phyloP scores from a whole-genome alignment of 2,113 vertebrate genomes.

The Myxocyprinus asiaticus region DNA sequence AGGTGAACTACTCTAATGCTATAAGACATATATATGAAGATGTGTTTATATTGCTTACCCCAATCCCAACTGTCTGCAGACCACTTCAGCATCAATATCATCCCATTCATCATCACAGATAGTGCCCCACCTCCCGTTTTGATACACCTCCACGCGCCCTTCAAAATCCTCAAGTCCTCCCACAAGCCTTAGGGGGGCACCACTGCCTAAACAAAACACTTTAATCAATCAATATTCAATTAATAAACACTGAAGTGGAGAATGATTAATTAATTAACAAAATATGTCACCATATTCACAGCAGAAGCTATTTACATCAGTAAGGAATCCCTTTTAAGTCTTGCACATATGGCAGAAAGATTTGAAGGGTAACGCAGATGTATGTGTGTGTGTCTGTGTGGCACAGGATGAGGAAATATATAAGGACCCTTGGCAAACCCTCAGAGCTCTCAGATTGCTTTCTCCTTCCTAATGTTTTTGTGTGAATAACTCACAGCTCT shows the following conservation, averaged over 20 bases:
- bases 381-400: slow-evolving; percentile 6
- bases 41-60: slow-evolving; percentile 65
- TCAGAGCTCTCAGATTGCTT: slow-evolving; percentile 43
- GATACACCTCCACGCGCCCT: slow-evolving; percentile 83
- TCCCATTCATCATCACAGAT: slow-evolving; percentile 86
- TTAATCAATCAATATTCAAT: neutral
- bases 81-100: slow-evolving; percentile 82
- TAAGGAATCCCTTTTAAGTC: neutral
- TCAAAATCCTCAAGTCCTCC: slow-evolving; percentile 82
- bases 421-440: slow-evolving; percentile 19
- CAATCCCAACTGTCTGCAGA: slow-evolving; percentile 82
- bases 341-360: neutral
- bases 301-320: neutral
- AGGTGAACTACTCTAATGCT: neutral
- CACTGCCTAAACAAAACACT: slow-evolving; percentile 67
- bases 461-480: slow-evolving; percentile 53
- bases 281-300: neutral
- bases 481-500: slow-evolving; percentile 56
- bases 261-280: neutral
- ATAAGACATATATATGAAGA: neutral
- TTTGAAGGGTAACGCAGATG: neutral
- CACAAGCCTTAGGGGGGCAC: slow-evolving; percentile 78
- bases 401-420: neutral
- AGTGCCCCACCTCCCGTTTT: slow-evolving; percentile 80
- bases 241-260: neutral